Conservation (phyloP, 2,797 vertebrate species). For the Acropternis orthonyx region DNA sequence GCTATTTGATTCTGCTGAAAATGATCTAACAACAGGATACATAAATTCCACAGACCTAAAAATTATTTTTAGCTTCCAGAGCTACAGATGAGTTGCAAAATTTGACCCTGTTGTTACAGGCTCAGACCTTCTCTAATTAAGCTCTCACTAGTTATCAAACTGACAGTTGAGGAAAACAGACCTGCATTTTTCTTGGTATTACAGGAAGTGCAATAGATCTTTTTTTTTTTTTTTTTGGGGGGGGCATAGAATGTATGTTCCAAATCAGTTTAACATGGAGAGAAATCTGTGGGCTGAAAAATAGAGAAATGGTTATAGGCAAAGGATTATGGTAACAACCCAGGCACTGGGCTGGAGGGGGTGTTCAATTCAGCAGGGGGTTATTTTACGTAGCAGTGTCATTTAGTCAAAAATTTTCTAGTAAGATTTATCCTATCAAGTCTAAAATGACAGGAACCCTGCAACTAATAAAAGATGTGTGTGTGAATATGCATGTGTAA, state of each 20-base stretch:
- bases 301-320: neutral
- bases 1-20: neutral
- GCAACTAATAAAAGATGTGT: neutral
- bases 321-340: neutral
- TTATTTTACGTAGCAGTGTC: neutral
- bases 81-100: conserved; percentile 6
- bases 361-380: neutral
- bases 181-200: neutral
- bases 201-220: neutral
- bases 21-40: neutral
- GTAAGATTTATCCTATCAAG: neutral
- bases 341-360: neutral
- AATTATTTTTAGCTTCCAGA: neutral
- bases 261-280: neutral
- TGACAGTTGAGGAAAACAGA: neutral
- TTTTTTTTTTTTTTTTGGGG: neutral
- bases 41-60: neutral
- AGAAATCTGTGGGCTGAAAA: neutral
- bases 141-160: neutral
- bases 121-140: neutral
- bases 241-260: neutral
- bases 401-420: neutral
- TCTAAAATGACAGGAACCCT: neutral
- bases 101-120: neutral
- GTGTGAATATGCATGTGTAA: neutral